Base-by-base conservation (phyloP, 2,888 invertebrate genomes). In the Luperina testacea region DNA sequence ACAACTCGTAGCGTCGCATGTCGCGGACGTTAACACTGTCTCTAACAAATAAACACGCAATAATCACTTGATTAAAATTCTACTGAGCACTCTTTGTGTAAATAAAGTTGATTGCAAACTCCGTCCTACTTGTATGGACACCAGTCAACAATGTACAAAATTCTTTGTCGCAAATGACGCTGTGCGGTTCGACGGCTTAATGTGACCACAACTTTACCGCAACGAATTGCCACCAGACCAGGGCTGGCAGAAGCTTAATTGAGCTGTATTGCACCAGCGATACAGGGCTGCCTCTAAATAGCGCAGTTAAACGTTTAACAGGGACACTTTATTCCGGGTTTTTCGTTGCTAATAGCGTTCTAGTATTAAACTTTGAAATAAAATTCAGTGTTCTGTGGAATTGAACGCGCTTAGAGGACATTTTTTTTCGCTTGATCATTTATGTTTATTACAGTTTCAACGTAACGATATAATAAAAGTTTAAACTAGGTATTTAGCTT, bases 201-300 rank as follows among this genome's bases (percentile, higher is more conserved):
- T 92, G 93, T 93, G 92, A 93, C 93, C 91, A 87, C 92, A 90
- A 90, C 87, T 88, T 88, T 81, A 87, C 92, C 94, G 83, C 94
- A 92, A 94, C 92, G 94, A 93, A 93, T 94, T 92, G 94, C 92
- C 89, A 88, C 89, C 87, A 84, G 88, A 83, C 83, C 83, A 90
- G 90, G 90, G 88, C 85, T 89, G 92, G 90, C 90, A 91, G 90
- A 85, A 87, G 91, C 90, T 92, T 94, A 94, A 94, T 94, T 94
- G 93, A 92, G 91, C 92, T 86, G 89, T 90, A 90, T 88, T 90
- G 89, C 86, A 89, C 78, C 72, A 88, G 88, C 87, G 81, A 87
- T 82, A 88, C 82, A 88, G 85, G 88, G 84, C 75, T 88, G 84
- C 82, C 88, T 83, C 80, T 87, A 88, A 89, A 89, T 89, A 87